Conservation (phyloP, 2,113 vertebrate species). For the Ictalurus furcatus region DNA sequence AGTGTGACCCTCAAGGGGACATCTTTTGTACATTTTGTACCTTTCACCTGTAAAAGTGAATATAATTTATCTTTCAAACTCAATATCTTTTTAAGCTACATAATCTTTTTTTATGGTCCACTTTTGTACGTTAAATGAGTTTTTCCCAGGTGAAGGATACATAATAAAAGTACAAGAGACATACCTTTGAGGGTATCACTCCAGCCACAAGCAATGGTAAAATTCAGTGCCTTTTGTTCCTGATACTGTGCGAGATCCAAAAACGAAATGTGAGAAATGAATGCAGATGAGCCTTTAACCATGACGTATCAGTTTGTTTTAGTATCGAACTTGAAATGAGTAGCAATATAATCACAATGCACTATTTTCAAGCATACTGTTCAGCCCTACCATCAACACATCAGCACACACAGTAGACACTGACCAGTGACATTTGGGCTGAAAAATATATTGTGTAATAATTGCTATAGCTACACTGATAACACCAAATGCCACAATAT, state of each 20-base stretch:
- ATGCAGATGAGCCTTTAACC: background rate
- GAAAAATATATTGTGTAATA: conserved; percentile 7
- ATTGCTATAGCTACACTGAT: conserved; percentile 6
- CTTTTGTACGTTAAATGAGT: background rate
- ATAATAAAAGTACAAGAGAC: background rate
- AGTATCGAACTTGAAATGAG: background rate
- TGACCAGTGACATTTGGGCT: background rate
- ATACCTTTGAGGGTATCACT: background rate
- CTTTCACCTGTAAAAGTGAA: background rate
- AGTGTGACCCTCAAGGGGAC: background rate
- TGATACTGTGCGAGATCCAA: background rate
- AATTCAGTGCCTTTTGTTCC: background rate
- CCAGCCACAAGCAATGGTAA: no score
- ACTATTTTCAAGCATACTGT: background rate
- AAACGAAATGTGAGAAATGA: background rate
- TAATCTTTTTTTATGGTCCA: conserved; percentile 5
- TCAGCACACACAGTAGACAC: background rate
- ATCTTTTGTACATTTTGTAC: conserved; percentile 3
- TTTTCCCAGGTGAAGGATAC: background rate
- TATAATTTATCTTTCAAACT: background rate
- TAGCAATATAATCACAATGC: background rate
- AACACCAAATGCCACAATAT: conserved; percentile 12
- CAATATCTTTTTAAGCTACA: background rate
- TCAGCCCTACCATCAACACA: background rate
- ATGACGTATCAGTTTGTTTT: background rate